These are phyloP conservation scores for Eueides isabella DNA, from an alignment of 1,140 invertebrate genomes.

Conservation along the genomic window DNA sequence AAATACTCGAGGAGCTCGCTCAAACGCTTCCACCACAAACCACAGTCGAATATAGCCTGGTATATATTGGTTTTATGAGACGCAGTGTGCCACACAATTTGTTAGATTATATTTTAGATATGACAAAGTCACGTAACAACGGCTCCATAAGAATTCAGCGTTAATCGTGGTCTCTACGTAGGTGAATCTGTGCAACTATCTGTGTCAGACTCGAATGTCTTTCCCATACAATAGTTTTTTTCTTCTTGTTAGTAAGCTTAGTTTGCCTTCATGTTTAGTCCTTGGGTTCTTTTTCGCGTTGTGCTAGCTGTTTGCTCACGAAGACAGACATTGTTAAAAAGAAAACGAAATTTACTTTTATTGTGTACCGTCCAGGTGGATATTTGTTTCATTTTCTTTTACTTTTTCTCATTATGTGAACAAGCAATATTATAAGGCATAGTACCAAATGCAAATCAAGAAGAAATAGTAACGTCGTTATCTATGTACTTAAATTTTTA, in stretches of 20 bases:
- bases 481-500: too few species aligned
- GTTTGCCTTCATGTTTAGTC: constrained; percentile 65
- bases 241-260: constrained; percentile 50
- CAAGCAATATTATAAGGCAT: background rate
- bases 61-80: constrained; percentile 30
- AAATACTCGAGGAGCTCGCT: constrained; percentile 61
- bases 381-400: constrained; percentile 44
- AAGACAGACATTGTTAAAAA: constrained; percentile 58
- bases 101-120: constrained; percentile 35
- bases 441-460: background rate
- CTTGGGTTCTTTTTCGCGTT: constrained; percentile 61
- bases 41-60: constrained; percentile 48
- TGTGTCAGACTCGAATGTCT: constrained; percentile 50
- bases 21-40: constrained; percentile 53
- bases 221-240: constrained; percentile 55
- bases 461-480: background rate
- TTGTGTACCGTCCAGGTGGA: constrained; percentile 45
- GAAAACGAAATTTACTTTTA: constrained; percentile 67
- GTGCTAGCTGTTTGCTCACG: constrained; percentile 56
- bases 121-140: constrained; percentile 26
- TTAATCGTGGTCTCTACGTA: constrained; percentile 44
- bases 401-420: background rate
- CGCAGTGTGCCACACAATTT: constrained; percentile 41
- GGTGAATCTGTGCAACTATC: constrained; percentile 53
- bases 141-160: constrained; percentile 25